Base-by-base conservation (phyloP, 2,797 vertebrate species). In the Spinibarbus caldwelli region DNA sequence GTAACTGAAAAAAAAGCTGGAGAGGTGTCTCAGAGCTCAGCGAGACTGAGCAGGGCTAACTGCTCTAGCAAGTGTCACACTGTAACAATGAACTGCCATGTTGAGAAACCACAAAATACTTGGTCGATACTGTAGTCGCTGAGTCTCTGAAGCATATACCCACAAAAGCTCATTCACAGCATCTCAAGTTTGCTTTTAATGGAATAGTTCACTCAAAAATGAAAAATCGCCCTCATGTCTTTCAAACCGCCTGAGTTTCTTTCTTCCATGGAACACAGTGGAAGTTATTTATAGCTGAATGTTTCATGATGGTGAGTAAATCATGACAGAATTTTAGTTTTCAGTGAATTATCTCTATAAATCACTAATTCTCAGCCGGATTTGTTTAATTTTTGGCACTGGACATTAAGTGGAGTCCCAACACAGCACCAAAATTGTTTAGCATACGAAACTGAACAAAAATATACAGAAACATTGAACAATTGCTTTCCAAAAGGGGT, bases 81-180 rank as follows among this genome's bases (percentile, higher is more conserved):
- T 0, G 29, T 54, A 78, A 71, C 85, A 71, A 75, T 77, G 10
- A 82, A 84, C 62, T 72, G 82, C 70, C 80, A 38, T 66, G 43
- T 31, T 47, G 83, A 83, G 38, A 80, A 83, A 82, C 62, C 77
- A 82, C 70, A 83, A 84, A 83, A 45, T 59, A 73, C 45, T 29
- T 23, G 26, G 64, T 86, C 86, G 34, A 78, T 83, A 90, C 91
- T 92, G 92, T 91, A 91, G 91, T 88, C 88, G 38, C 59, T 26
- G 86, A 89, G 80, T 54, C 88, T 93, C 90, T 91, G 87, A 82
- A 87, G 93, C 89, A 90, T 54, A 91, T 80, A 43, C 52, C 85
- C 83, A 5, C 88, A 59, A 89, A 84, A 90, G 92, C 66, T 29
- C 19, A 75, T 52, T 78, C 73, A 70, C 67, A 52, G 52, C 5